Percentiles rank a stretch among this genome's conserved stretches.
phyloP scores from a whole-genome alignment of 2,797 vertebrate species.

The Perdix hodgsoniae region DNA sequence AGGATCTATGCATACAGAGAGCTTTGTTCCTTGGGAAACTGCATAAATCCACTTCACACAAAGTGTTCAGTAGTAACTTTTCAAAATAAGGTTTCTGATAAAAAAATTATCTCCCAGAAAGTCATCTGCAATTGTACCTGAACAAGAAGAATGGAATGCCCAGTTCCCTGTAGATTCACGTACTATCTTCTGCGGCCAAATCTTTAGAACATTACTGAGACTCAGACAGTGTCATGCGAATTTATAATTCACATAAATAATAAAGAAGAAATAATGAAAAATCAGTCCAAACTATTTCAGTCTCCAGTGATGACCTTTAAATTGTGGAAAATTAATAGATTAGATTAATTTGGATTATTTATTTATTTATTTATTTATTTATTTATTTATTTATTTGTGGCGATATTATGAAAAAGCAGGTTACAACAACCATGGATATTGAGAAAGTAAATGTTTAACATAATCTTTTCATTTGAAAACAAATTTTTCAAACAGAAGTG shows the following conservation, averaged over 20 bases:
- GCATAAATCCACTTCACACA: neutral
- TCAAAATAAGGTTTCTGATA: neutral
- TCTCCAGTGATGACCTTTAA: neutral
- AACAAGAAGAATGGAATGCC: neutral
- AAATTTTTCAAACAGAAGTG: neutral
- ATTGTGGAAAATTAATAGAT: neutral
- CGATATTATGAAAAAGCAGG: neutral
- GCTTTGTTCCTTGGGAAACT: neutral
- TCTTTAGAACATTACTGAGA: neutral
- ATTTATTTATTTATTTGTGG: neutral
- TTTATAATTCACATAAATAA: neutral
- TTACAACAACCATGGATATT: neutral
- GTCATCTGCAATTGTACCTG: neutral
- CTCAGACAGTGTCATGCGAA: neutral
- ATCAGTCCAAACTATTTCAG: neutral
- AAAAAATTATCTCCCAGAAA: neutral
- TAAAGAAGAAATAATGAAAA: neutral
- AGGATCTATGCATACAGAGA: neutral
- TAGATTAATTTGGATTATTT: too few relatives aligned
- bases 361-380: too few relatives aligned
- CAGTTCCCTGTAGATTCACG: neutral
- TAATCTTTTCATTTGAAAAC: slow-evolving; percentile 23
- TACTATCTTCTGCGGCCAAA: neutral
- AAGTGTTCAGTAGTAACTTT: neutral
- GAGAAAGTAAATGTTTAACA: slow-evolving; percentile 1